Base-by-base conservation (phyloP, 2,113 vertebrate species). In the Ochotona curzoniae region DNA sequence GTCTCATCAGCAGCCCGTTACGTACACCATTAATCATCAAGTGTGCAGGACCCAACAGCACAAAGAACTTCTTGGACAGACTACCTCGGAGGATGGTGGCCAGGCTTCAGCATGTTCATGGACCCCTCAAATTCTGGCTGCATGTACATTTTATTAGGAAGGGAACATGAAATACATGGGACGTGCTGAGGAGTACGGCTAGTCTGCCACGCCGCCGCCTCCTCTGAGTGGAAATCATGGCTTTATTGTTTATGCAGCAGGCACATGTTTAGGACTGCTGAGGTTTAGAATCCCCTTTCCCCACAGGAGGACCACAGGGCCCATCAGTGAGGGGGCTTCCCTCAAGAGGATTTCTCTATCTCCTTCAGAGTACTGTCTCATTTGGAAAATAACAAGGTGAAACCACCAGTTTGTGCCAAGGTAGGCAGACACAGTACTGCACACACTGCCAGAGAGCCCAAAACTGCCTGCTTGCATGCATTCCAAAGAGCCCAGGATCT, bases 121-220 rank as follows among this genome's bases (percentile, higher is more conserved):
- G 69, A 92, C 80, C 63, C 73, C 57, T 87, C 69, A 78, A 83
- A 70, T 25, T 64, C 88, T 73, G 88, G n/a, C 17, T 71, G 35
- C 17, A 14, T 20, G 15, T 88, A 13, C 32, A 47, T 69, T 92
- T 96, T 84, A 82, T 26, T 86, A 10, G 26, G 25, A 47, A 90
- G 38, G 73, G 82, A 70, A 60, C 75, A 73, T 57, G 5, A 71
- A 49, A 89, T 64, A 80, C 54, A 82, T 83, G 69, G 75, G 75
- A 51, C 35, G 44, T 64, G 30, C 25, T 92, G 32, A 35, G 8
- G 61, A 60, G 74, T 63, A 8, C 6, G 51, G 13, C 76, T 90
- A 76, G 64, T 80, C 17, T 70, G 51, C 83, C 86, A 18, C 74
- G 15, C 84, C 76, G 15, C 84, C 76, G 82, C 25, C 15, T 47